Evolutionary conservation across 2,113 vertebrate species (phyloP), one percentile per base, ranked within the genome.

Genomic region (Nettapus auritus): DNA sequence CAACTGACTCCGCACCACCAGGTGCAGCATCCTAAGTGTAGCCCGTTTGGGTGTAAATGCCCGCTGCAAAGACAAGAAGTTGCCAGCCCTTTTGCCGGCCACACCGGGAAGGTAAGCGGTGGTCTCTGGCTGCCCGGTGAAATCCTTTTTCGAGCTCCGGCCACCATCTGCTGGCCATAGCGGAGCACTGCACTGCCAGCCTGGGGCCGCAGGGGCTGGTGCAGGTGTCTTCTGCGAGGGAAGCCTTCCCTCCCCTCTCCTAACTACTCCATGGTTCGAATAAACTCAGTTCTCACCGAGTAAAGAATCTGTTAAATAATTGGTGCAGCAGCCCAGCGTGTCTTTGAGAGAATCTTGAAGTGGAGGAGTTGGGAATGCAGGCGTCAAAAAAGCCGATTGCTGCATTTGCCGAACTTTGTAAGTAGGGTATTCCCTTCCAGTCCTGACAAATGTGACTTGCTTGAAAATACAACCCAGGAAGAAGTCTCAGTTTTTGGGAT

Each of bases 101-200:
- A 0, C n/a, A 6, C 9, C 9, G 25, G 31, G 44, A 21, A 3
- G 8, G 2, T 34, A 42, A 11, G 15, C 2, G 2, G 60, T 68
- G 36, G 8, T 64, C 66, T 79, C 23, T 29, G 44, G 46, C n/a
- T 2, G 36, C 13, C 67, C 2, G 63, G 78, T 33, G 38, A 20
- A 22, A 31, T 20, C 17, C n/a, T 82, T 97, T 86, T 15, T 82
- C 62, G 87, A 29, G 67, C 75, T 82, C 8, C 82, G 73, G 26
- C 91, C 93, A 17, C 97, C 97, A 96, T 92, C 97, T 97, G 86
- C 75, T 82, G 97, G 95, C 44, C 76, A 12, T 16, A 53, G 52
- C 1, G 15, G 86, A 23, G 28, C 64, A 88, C 18, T 94, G 74
- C 86, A 86, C 2, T 2, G 34, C 69, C n/a, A 48, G 46, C 46